Base-by-base conservation (phyloP, 2,888 invertebrate species). In the Homarus gammarus region DNA sequence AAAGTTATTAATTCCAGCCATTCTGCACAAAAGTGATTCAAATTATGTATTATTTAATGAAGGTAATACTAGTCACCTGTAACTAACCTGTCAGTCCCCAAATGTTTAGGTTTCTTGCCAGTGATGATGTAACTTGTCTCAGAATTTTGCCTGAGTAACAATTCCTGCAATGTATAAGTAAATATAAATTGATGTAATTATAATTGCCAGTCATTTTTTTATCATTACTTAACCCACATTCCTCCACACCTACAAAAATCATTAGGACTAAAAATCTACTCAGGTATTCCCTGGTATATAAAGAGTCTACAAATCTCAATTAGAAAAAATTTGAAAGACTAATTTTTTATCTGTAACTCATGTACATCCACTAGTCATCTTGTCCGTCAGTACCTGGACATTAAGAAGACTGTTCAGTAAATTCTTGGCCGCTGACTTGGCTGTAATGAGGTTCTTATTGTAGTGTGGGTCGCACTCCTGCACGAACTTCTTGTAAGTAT, bases 361-460 rank as follows among this genome's bases (percentile, higher is more conserved):
- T 15, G 18, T 56, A 56, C 12, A 12, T 56, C 18, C 12, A 18
- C 56, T 56, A 18, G 56, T 15, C 56, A 56, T n/a, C n/a, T n/a
- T n/a, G n/a, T n/a, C n/a, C n/a, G n/a, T n/a, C n/a, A 36, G 27
- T 51, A 90, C 90, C 87, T 90, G 90, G 18, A 90, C 38, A 22
- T 81, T 18, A 31, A 90, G 44, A 15, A 90, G 31, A 1, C 75
- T 33, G 22, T 33, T 40, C 1, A 90, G 77, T n/a, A 90, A 87
- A 2, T 72, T 83, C 22, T 87, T 86, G 64, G 78, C 51, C 44
- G 87, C 87, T 68, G 75, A 38, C 36, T 75, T 90, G 8, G 90
- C 78, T 31, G 56, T 33, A 2, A 49, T 15, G 18, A 90, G 61
- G 44, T 87, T 90, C 38, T 77, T 77, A 0, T 10, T 77, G 61